These are phyloP conservation scores for Montipora foliosa DNA, from an alignment of 64 coral and sea anemone species.

Conservation along the genomic window DNA sequence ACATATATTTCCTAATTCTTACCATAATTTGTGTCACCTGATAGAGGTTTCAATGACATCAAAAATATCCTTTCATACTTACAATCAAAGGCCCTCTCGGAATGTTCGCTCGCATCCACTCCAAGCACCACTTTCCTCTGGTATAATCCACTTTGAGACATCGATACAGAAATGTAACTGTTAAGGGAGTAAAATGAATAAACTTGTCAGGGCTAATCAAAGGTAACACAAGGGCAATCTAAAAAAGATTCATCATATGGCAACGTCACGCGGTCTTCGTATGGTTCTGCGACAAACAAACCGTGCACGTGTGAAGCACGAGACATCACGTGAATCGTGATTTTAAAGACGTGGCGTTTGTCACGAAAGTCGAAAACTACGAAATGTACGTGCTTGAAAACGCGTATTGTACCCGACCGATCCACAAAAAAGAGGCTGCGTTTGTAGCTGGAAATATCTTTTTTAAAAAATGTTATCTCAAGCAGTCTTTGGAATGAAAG, in stretches of 20 bases:
- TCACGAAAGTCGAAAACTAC: no score
- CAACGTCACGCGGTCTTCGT: not conserved
- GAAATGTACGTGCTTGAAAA: not conserved
- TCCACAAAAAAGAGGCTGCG: no score
- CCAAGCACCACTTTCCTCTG: conserved; percentile 1
- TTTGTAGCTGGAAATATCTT: no score
- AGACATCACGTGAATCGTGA: not conserved
- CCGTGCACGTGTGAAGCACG: not conserved
- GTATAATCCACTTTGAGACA: not conserved
- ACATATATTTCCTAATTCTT: no score
- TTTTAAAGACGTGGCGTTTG: no score
- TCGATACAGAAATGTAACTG: not conserved
- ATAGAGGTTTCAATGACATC: no score
- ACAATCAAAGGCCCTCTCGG: conserved; percentile 19
- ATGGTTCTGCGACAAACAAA: not conserved
- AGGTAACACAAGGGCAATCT: not conserved
- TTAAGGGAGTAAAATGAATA: not conserved
- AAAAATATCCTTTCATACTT: not conserved
- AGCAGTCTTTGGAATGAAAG: no score
- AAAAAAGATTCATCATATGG: not conserved
- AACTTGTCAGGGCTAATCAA: not conserved
- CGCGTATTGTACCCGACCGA: no score
- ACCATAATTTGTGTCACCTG: no score
- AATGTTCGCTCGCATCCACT: conserved; percentile 25
- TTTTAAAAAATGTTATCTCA: no score